These are phyloP conservation scores for Pimpla rufipes DNA, from an alignment of 2,888 invertebrate genomes.

Conservation along the genomic window DNA sequence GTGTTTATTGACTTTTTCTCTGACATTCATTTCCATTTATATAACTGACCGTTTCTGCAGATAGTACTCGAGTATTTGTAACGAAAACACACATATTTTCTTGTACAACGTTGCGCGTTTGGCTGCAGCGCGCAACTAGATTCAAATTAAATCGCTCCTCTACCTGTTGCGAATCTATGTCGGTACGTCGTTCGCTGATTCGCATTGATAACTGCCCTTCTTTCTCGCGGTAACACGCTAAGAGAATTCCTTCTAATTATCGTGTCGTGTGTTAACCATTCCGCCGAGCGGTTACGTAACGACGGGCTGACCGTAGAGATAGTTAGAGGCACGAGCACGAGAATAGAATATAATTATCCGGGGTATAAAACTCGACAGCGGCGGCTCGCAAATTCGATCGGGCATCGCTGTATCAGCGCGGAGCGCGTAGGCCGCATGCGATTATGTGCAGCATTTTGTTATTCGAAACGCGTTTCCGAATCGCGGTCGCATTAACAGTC, in stretches of 20 bases:
- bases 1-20: too few species aligned
- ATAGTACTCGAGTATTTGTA: neutral
- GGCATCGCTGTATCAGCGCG: neutral
- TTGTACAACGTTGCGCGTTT: neutral
- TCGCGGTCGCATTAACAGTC: slow-evolving; percentile 45
- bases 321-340: slow-evolving; percentile 45
- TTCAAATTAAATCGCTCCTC: neutral
- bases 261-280: slow-evolving; percentile 49
- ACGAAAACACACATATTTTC: neutral
- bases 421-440: neutral
- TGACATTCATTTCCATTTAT: too few species aligned
- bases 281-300: slow-evolving; percentile 32
- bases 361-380: slow-evolving; percentile 44
- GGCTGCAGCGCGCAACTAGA: neutral
- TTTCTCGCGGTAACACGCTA: neutral
- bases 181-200: neutral
- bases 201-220: neutral
- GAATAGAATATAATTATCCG: slow-evolving; percentile 55
- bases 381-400: slow-evolving; percentile 25
- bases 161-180: slow-evolving; percentile 29
- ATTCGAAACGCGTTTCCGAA: slow-evolving; percentile 47
- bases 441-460: slow-evolving; percentile 46
- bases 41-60: too few species aligned
- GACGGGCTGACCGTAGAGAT: slow-evolving; percentile 31
- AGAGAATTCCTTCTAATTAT: slow-evolving; percentile 59